These are phyloP conservation scores for Sebastes minor DNA, from an alignment of 2,797 vertebrate genomes.

Conservation along the genomic window DNA sequence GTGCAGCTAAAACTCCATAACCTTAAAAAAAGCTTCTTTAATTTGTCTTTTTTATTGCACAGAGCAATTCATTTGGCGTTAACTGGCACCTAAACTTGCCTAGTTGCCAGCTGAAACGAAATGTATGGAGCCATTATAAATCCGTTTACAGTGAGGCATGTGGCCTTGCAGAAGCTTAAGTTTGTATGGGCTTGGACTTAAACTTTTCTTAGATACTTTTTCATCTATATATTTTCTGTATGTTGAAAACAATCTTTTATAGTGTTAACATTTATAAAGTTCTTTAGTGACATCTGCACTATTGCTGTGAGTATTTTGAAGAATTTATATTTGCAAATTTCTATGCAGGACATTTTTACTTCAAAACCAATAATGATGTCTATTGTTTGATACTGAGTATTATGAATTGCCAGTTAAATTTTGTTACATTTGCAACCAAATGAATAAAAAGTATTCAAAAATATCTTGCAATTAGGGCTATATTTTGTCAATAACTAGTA, in stretches of 20 bases:
- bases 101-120: background rate
- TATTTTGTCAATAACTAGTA: background rate
- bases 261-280: conserved; percentile 20
- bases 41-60: background rate
- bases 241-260: conserved; percentile 7
- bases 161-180: background rate
- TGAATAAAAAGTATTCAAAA: conserved; percentile 11
- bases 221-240: background rate
- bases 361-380: background rate
- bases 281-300: conserved; percentile 10
- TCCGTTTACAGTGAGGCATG: conserved; percentile 1
- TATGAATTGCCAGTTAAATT: conserved; percentile 44
- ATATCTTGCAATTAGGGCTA: background rate
- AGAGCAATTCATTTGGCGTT: background rate
- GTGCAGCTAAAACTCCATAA: background rate
- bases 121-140: background rate
- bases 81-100: background rate
- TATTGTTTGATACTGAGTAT: conserved; percentile 7
- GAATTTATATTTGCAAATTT: background rate
- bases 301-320: conserved; percentile 25
- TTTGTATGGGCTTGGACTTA: background rate
- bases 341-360: conserved; percentile 8
- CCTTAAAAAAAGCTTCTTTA: background rate
- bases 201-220: background rate
- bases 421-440: conserved; percentile 39